phyloP scores from a whole-genome alignment of 2,888 invertebrate genomes.

The Holacanthella duospinosa region DNA sequence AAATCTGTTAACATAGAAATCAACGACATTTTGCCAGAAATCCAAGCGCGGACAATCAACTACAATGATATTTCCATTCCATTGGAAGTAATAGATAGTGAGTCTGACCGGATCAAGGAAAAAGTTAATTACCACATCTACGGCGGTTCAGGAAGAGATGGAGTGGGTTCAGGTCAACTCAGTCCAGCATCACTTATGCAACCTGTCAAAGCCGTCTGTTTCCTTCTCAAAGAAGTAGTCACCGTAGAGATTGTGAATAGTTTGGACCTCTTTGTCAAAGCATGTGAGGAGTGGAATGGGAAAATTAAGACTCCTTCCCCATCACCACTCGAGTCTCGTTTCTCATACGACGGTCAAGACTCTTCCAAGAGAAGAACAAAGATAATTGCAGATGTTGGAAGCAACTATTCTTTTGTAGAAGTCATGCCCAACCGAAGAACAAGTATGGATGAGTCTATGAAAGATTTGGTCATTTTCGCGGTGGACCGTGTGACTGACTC shows the following conservation, averaged over 20 bases:
- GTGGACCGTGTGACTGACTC: slow-evolving; percentile 55
- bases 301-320: slow-evolving; percentile 22
- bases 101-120: slow-evolving; percentile 31
- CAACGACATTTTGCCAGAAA: slow-evolving; percentile 68
- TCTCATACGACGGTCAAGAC: not conserved
- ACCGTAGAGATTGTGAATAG: slow-evolving; percentile 74
- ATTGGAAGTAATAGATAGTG: slow-evolving; percentile 35
- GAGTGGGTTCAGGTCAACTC: slow-evolving; percentile 44
- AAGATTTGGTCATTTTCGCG: slow-evolving; percentile 23
- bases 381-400: slow-evolving; percentile 17
- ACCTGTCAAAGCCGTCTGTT: slow-evolving; percentile 84
- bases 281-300: slow-evolving; percentile 43
- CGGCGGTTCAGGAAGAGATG: slow-evolving; percentile 74
- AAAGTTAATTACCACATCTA: slow-evolving; percentile 40
- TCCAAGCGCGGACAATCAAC: slow-evolving; percentile 60
- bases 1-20: slow-evolving; percentile 61
- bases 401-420: slow-evolving; percentile 33
- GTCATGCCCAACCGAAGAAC: slow-evolving; percentile 12
- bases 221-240: slow-evolving; percentile 76
- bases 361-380: slow-evolving; percentile 5
- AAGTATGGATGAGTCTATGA: slow-evolving; percentile 17
- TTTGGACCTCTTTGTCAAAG: slow-evolving; percentile 54
- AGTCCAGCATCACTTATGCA: slow-evolving; percentile 69
- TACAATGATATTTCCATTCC: slow-evolving; percentile 53
- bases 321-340: not conserved